Evolutionary conservation across 2,797 vertebrate genomes (phyloP), one percentile per base, ranked within the genome.

Genomic region (Thaleichthys pacificus): DNA sequence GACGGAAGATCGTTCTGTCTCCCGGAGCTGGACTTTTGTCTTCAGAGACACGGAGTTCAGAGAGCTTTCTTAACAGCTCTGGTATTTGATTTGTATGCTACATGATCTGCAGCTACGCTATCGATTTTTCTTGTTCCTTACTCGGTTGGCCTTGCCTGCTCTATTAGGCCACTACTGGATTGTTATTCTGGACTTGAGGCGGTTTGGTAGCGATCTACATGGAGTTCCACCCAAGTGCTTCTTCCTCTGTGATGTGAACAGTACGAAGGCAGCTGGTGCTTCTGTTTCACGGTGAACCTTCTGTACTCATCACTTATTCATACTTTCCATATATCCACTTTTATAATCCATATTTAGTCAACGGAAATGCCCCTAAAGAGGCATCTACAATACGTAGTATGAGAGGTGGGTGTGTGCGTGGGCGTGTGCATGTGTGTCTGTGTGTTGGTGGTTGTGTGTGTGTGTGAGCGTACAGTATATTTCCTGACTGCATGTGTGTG

Each of bases 81-180:
- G 67, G 81, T 86, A 75, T 87, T 83, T 86, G 85, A 85, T 85
- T 84, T 87, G 80, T 76, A 82, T 84, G 79, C 87, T 76, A 89
- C 71, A 78, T 85, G 85, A 90, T 90, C 83, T 86, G 80, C 87
- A 77, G 81, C 85, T 89, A 90, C 32, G 32, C 32, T 35, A 35
- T 91, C 90, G 86, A 91, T 92, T 91, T 89, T 85, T 86, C 63
- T 66, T 82, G 77, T 77, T 84, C 70, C 82, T 77, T 72, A 87
- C 79, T 82, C 66, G 26, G 0, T 78, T 74, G 76, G 78, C 72
- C 73, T 79, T 68, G 87, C 76, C 85, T 85, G 80, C 17, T 86
- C 85, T 84, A 80, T 86, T 86, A 89, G 85, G 84, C 83, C 69
- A 73, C 75, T 77, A 83, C 80, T 72, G 69, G 74, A 76, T 72